A percentile compares a stretch with the other conserved stretches of the same genome.
Conservation (phyloP, 2,113 vertebrate genomes). For the Zosterops hypoxanthus region DNA sequence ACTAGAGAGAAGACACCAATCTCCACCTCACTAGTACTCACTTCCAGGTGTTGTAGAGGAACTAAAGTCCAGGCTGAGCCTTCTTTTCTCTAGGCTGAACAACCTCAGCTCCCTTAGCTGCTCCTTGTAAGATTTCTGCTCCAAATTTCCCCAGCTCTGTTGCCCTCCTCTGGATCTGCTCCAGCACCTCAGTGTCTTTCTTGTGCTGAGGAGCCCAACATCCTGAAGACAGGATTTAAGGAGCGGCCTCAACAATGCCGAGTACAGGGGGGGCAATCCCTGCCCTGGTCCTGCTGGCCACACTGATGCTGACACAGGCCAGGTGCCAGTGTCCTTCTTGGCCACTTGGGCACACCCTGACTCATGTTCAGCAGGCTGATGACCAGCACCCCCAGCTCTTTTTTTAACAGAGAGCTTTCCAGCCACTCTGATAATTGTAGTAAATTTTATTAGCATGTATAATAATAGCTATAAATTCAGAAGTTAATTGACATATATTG, state of each 20-base stretch:
- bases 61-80: neutral
- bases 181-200: neutral
- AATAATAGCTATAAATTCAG: neutral
- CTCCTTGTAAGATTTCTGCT: neutral
- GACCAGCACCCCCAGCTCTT: neutral
- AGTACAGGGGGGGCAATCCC: neutral
- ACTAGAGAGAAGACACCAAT: neutral
- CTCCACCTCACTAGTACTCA: neutral
- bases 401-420: neutral
- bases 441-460: neutral
- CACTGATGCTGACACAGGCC: neutral
- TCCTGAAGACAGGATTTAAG: neutral
- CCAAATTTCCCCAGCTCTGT: accelerated
- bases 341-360: too few relatives aligned
- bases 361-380: neutral
- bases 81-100: neutral
- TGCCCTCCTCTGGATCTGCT: neutral
- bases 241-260: accelerated
- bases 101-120: neutral
- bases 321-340: neutral
- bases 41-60: neutral
- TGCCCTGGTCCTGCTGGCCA: neutral
- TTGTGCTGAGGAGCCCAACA: neutral
- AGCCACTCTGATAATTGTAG: neutral
- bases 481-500: neutral